phyloP scores from a whole-genome alignment of 2,797 vertebrate species.

The Adelosebastes latens region DNA sequence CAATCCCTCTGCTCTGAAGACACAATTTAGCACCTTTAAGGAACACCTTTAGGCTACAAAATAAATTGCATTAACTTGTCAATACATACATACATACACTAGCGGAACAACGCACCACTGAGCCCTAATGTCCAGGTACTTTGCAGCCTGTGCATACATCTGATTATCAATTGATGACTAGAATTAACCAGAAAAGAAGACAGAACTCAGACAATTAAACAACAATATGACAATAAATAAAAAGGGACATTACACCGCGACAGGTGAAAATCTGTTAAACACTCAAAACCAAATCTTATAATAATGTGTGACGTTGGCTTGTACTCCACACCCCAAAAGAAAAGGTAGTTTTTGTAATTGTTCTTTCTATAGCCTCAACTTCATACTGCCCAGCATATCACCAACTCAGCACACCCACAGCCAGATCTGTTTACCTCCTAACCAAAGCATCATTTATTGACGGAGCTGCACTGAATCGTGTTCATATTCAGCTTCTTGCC shows the following conservation, averaged over 20 bases:
- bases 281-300: neutral
- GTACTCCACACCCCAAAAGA: neutral
- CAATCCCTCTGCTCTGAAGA: too few species aligned
- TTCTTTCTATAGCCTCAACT: neutral
- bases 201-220: neutral
- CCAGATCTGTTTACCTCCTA: neutral
- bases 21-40: too few species aligned
- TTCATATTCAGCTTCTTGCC: neutral
- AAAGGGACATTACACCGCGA: neutral
- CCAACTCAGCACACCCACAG: neutral
- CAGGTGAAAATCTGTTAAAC: neutral
- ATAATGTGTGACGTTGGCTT: neutral
- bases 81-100: neutral
- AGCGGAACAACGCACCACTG: neutral
- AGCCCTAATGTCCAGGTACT: neutral
- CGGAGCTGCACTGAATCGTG: neutral
- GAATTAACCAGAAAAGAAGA: neutral
- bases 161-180: neutral
- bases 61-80: neutral
- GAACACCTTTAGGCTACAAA: neutral
- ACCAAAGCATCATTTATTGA: too few species aligned
- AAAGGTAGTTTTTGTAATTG: neutral
- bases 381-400: neutral
- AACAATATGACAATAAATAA: neutral
- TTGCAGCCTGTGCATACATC: neutral